Conservation (phyloP, 2,888 invertebrate genomes). For the Sminthurinus aureus region DNA sequence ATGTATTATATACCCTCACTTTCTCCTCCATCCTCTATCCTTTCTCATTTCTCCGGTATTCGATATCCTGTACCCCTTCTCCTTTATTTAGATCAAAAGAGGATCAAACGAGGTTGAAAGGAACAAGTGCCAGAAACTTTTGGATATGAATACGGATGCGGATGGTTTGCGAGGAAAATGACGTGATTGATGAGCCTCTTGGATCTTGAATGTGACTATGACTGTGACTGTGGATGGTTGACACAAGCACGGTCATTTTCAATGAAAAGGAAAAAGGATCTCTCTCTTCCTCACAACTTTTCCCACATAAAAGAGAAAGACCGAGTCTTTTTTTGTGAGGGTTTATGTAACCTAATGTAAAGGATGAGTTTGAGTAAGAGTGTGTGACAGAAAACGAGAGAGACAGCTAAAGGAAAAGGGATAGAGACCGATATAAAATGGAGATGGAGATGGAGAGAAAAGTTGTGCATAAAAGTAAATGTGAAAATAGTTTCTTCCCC, state of each 20-base stretch:
- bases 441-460: too few species aligned
- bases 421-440: too few species aligned
- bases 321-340: too few species aligned
- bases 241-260: conserved; percentile 33
- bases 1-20: too few species aligned
- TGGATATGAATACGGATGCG: too few species aligned
- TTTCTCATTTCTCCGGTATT: too few species aligned
- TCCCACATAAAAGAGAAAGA: background rate
- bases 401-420: too few species aligned
- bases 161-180: background rate
- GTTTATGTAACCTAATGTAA: too few species aligned
- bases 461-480: conserved; percentile 3
- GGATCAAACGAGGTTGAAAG: too few species aligned
- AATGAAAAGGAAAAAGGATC: conserved; percentile 6
- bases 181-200: conserved; percentile 33
- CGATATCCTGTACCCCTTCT: too few species aligned
- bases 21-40: background rate
- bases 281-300: conserved; percentile 25
- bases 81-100: too few species aligned
- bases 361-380: background rate
- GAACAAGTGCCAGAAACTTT: too few species aligned
- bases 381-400: background rate
- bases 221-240: conserved; percentile 20
- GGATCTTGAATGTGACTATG: background rate
- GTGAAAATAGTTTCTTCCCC: background rate